phyloP scores from a whole-genome alignment of 2,797 vertebrate species.

The Chiroxiphia lanceolata region DNA sequence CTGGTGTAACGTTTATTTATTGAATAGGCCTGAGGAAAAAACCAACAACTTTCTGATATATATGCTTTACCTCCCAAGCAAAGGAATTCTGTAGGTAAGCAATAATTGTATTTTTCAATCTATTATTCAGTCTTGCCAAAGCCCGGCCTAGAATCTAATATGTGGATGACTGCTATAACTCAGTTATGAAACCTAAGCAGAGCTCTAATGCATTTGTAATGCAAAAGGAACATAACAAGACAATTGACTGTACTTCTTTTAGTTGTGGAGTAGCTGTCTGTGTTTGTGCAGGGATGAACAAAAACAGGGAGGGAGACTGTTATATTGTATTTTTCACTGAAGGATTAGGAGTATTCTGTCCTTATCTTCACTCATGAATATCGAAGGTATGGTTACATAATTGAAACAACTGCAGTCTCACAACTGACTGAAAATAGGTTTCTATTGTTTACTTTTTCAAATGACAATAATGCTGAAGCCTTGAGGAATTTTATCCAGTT shows the following conservation, averaged over 20 bases:
- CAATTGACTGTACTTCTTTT: background rate
- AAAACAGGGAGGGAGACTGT: background rate
- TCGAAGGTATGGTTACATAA: background rate
- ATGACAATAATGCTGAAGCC: background rate
- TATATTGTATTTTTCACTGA: background rate
- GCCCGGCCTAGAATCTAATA: constrained; percentile 77
- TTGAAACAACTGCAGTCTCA: constrained; percentile 16
- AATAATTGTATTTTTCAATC: constrained; percentile 91
- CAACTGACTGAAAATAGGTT: constrained; percentile 21
- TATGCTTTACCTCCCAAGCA: constrained; percentile 88
- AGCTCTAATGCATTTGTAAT: constrained; percentile 56
- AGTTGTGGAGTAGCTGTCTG: background rate
- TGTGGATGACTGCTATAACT: constrained; percentile 83
- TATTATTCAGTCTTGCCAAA: constrained; percentile 88
- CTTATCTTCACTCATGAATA: constrained; percentile 37
- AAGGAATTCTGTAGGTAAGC: constrained; percentile 91
- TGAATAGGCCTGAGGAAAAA: constrained; percentile 93
- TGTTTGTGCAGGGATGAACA: background rate
- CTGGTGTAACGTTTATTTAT: constrained; percentile 97
- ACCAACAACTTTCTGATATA: constrained; percentile 92
- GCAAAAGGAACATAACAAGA: constrained; percentile 37
- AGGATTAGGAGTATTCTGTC: constrained; percentile 25
- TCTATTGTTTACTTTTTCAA: constrained; percentile 22
- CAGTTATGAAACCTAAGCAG: constrained; percentile 78
- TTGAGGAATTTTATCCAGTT: constrained; percentile 1